Percentiles rank a stretch among this genome's conserved stretches.
Evolutionary conservation across 2,888 invertebrate species (phyloP).

Genomic region (Schizotus pectinicornis): DNA sequence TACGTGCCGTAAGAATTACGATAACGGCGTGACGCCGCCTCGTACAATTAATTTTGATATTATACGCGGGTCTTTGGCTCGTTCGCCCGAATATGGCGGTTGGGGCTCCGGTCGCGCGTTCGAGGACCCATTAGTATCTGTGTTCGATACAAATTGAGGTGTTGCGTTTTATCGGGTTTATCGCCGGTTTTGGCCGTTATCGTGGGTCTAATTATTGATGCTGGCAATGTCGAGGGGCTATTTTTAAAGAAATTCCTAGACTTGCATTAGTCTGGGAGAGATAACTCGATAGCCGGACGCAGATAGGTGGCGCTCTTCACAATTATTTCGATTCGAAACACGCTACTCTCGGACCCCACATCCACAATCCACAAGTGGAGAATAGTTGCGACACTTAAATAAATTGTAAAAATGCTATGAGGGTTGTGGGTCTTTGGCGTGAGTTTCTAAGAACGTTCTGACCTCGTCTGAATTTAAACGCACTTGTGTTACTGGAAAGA

Average conservation of each 20-base stretch:
- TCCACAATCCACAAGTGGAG: no score
- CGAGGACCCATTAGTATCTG: slow-evolving; percentile 38
- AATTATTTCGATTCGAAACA: no score
- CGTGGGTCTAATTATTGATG: slow-evolving; percentile 33
- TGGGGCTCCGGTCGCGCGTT: slow-evolving; percentile 17
- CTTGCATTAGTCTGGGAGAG: slow-evolving; percentile 45
- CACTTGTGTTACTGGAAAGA: slow-evolving; percentile 28
- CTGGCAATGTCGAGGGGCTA: slow-evolving; percentile 33
- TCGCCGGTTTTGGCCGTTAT: slow-evolving; percentile 32
- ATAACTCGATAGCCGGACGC: slow-evolving; percentile 38
- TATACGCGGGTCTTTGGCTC: neutral
- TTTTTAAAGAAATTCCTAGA: slow-evolving; percentile 46
- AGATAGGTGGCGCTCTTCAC: slow-evolving; percentile 27
- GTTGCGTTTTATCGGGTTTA: slow-evolving; percentile 37
- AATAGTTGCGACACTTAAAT: no score
- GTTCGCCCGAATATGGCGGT: slow-evolving; percentile 3
- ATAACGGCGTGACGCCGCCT: slow-evolving; percentile 10
- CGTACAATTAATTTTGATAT: slow-evolving; percentile 9
- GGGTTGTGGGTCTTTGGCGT: neutral
- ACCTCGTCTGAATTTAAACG: slow-evolving; percentile 31
- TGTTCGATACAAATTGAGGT: slow-evolving; percentile 38
- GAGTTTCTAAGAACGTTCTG: slow-evolving; percentile 22
- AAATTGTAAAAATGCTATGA: no score
- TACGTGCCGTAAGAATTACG: slow-evolving; percentile 15
- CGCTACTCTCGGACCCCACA: no score